Percentiles rank a stretch among this genome's conserved stretches.
phyloP scores from a whole-genome alignment of 1,140 invertebrate genomes.

The Lucilia sericata region DNA sequence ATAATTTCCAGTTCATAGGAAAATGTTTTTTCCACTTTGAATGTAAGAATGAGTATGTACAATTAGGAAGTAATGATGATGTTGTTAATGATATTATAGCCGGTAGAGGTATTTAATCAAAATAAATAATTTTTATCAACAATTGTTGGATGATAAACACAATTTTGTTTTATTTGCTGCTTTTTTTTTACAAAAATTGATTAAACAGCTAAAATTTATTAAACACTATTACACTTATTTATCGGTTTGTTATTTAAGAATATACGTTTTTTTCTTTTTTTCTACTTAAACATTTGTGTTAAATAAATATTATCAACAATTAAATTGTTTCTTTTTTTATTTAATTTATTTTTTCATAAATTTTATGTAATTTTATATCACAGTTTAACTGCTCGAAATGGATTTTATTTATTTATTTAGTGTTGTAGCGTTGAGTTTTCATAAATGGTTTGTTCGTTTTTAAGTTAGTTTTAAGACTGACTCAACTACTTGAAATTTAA shows the following conservation, averaged over 20 bases:
- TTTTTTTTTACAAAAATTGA: background rate
- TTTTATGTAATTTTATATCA: conserved; percentile 6
- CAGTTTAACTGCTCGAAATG: background rate
- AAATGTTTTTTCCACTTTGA: too few species aligned
- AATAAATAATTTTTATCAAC: background rate
- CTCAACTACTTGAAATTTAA: conserved; percentile 29
- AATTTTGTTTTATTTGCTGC: background rate
- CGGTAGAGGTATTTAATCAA: background rate
- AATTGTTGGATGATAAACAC: background rate
- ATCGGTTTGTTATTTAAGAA: background rate
- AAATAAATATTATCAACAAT: background rate
- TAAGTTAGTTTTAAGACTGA: conserved; percentile 38
- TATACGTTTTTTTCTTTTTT: background rate
- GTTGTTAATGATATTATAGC: too few species aligned
- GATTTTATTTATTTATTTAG: background rate
- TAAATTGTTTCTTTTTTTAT: background rate
- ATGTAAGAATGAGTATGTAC: too few species aligned
- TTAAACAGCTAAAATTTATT: background rate
- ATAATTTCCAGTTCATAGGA: too few species aligned
- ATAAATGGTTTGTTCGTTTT: background rate
- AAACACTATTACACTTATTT: background rate
- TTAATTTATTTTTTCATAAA: background rate
- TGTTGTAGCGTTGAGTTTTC: background rate
- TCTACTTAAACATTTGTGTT: background rate
- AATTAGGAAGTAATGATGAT: too few species aligned